Percentiles rank a stretch among this genome's conserved stretches.
Evolutionary conservation across 2,797 vertebrate genomes (phyloP).

Genomic region (Onychomys leucogaster): DNA sequence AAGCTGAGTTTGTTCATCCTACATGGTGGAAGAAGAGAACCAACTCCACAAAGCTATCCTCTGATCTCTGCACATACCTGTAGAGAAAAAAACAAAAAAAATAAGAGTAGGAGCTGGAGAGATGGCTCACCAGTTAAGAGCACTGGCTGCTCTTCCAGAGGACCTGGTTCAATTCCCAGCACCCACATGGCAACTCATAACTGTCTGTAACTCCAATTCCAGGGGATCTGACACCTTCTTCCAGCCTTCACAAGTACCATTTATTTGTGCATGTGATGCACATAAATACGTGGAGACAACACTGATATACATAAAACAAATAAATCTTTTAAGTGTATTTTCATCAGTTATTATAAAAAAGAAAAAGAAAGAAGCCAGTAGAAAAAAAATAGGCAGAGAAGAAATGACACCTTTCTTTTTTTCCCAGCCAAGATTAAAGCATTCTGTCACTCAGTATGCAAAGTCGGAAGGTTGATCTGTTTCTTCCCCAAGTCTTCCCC

Average conservation of each 20-base stretch:
- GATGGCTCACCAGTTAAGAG: not conserved
- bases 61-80: not conserved
- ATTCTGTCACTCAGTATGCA: not conserved
- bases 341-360: not conserved
- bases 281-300: not conserved
- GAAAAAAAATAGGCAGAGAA: not conserved
- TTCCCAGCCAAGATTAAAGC: not conserved
- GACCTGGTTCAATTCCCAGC: not conserved
- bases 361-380: not conserved
- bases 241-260: not conserved
- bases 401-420: conserved; percentile 9
- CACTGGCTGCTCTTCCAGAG: not conserved
- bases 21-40: no score
- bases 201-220: not conserved
- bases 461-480: conserved; percentile 3
- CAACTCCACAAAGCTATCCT: not conserved
- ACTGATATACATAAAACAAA: not conserved
- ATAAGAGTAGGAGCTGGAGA: not conserved
- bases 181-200: not conserved
- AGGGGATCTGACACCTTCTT: not conserved
- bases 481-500: conserved; percentile 47
- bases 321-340: not conserved
- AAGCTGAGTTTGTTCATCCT: not conserved
- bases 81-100: not conserved
- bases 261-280: not conserved